Evolutionary conservation across 2,797 vertebrate species (phyloP).

Genomic region (Mareca strepera): DNA sequence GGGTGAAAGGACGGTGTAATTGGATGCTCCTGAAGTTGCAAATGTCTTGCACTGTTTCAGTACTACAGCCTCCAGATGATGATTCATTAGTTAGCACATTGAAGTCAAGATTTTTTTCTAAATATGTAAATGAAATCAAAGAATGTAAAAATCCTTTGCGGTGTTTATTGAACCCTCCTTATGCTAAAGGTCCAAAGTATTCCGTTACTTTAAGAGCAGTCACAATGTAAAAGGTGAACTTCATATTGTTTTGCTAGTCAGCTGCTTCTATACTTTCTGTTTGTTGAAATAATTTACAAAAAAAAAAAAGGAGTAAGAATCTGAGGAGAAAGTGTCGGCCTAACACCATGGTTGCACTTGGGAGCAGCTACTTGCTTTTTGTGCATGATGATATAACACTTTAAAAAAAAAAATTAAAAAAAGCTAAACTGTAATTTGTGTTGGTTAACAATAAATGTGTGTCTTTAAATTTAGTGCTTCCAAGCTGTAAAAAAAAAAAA

Average conservation of each 20-base stretch:
- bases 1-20: background rate
- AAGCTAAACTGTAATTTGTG: conserved; percentile 29
- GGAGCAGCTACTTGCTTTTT: conserved; percentile 58
- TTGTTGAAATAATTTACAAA: background rate
- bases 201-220: conserved; percentile 22
- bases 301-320: background rate
- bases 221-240: background rate
- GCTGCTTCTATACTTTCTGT: background rate
- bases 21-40: background rate
- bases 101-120: conserved; percentile 54
- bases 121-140: conserved; percentile 73
- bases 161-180: conserved; percentile 64
- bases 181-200: conserved; percentile 77
- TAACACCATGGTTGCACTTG: background rate
- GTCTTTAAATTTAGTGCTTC: conserved; percentile 72
- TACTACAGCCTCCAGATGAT: conserved; percentile 12
- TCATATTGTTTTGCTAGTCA: conserved; percentile 3
- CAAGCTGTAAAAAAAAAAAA: conserved; percentile 48
- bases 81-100: background rate
- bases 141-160: conserved; percentile 68
- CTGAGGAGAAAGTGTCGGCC: background rate
- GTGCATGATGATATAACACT: conserved; percentile 45
- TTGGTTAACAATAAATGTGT: conserved; percentile 53
- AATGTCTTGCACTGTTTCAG: conserved; percentile 38
- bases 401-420: background rate